Evolutionary conservation across 2,888 invertebrate species (phyloP).

Genomic region (Zhengitettix transpicula): DNA sequence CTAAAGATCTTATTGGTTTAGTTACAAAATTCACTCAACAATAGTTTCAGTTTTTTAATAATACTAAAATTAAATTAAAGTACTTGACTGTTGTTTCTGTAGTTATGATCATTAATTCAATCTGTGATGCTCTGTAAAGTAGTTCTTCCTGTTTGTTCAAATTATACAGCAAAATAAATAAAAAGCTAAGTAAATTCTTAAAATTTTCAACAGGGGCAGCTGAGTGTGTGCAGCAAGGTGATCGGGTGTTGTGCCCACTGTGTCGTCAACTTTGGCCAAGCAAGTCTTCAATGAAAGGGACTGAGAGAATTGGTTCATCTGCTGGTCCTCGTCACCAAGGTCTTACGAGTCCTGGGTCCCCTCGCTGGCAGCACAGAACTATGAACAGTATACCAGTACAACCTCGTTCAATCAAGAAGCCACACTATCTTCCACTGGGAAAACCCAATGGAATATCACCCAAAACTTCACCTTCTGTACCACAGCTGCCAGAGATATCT

Average conservation of each 20-base stretch:
- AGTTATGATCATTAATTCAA: too few species aligned
- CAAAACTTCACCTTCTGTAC: background rate
- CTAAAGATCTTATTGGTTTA: too few species aligned
- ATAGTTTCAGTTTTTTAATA: too few species aligned
- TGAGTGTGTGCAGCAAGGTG: constrained; percentile 23
- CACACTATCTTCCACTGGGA: background rate
- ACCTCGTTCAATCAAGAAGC: background rate
- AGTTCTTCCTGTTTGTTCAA: too few species aligned
- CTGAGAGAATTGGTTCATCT: background rate
- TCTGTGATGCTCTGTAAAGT: too few species aligned
- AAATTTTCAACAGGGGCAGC: constrained; percentile 23
- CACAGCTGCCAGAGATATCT: background rate
- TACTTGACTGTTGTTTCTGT: too few species aligned
- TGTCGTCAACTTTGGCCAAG: constrained; percentile 23
- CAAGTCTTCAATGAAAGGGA: background rate
- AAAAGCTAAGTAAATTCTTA: too few species aligned
- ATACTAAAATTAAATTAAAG: too few species aligned
- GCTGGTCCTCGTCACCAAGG: background rate
- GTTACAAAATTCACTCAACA: too few species aligned
- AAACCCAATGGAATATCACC: background rate
- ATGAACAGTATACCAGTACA: background rate
- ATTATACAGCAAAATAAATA: too few species aligned
- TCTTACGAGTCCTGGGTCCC: background rate
- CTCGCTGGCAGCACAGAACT: background rate
- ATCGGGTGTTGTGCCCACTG: constrained; percentile 25